Base-by-base conservation (phyloP, 2,888 invertebrate species). In the Acanthosepion pharaonis region DNA sequence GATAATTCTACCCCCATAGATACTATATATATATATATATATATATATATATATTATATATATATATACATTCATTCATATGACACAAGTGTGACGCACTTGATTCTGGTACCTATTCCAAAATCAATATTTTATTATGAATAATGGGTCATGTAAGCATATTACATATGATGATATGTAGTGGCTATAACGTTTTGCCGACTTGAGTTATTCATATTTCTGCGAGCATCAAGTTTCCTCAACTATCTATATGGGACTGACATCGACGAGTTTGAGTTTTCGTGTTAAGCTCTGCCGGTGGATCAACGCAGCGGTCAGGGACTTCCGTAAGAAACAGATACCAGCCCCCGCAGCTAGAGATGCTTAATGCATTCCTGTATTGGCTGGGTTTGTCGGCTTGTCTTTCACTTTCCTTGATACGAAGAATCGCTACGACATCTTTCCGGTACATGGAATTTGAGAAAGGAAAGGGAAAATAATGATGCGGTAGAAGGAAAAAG, bases 241-340 rank as follows among this genome's bases (percentile, higher is more conserved):
- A 78, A 78, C 78, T 78, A 33, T n/a, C 78, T 78, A 78, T 78
- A n/a, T 78, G 78, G 78, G n/a, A 78, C 15, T 78, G 78, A 78
- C 78, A 78, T 78, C 78, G 78, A 78, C 78, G n/a, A 78, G 78
- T 78, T 78, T 78, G 78, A n/a, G 78, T 78, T 78, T 78, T 78
- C 78, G 78, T 78, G 78, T 78, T 78, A 78, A 78, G 78, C 78
- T 78, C 23, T 78, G n/a, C 78, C 78, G n/a, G n/a, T 78, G 78
- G 78, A 78, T 78, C 78, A 78, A 78, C 78, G n/a, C 78, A 78
- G n/a, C 78, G 78, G 78, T 78, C 33, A 78, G 78, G 78, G 78
- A 78, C 78, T 78, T 78, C 78, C 78, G 78, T 78, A 78, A 78
- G 78, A 78, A 78, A 78, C 78, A 78, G 78, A 78, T 78, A 78